These are phyloP conservation scores for Gymnobelideus leadbeateri DNA, from an alignment of 2,113 vertebrate genomes.

Conservation along the genomic window DNA sequence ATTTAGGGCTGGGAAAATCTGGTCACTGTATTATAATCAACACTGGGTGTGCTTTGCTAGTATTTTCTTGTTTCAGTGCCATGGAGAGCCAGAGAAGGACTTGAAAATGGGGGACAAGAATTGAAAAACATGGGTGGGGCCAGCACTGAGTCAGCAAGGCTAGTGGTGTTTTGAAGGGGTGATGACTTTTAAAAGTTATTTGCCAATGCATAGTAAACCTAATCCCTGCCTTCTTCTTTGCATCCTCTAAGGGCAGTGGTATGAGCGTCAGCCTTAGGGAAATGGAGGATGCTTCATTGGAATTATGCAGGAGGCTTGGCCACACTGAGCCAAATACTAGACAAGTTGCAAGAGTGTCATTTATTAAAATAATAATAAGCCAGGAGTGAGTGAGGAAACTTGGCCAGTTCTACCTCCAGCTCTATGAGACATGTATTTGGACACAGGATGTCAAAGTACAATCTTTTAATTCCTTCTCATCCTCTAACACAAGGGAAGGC, in stretches of 20 bases:
- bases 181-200: neutral
- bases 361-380: neutral
- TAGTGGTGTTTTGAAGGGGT: neutral
- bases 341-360: neutral
- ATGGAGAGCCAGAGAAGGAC: neutral
- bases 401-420: neutral
- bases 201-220: neutral
- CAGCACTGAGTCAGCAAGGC: neutral
- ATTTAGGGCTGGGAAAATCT: slow-evolving; percentile 3
- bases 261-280: neutral
- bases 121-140: neutral
- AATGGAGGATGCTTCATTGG: neutral
- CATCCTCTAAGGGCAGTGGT: neutral
- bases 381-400: neutral
- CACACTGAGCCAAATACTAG: neutral
- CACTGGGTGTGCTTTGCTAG: neutral
- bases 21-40: neutral
- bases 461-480: neutral
- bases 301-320: neutral
- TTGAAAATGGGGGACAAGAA: neutral
- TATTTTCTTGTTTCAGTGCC: neutral
- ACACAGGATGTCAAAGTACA: neutral
- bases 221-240: neutral
- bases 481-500: neutral
- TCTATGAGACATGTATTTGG: neutral